Conservation (phyloP, 2,113 vertebrate genomes). For the Serinus canaria region DNA sequence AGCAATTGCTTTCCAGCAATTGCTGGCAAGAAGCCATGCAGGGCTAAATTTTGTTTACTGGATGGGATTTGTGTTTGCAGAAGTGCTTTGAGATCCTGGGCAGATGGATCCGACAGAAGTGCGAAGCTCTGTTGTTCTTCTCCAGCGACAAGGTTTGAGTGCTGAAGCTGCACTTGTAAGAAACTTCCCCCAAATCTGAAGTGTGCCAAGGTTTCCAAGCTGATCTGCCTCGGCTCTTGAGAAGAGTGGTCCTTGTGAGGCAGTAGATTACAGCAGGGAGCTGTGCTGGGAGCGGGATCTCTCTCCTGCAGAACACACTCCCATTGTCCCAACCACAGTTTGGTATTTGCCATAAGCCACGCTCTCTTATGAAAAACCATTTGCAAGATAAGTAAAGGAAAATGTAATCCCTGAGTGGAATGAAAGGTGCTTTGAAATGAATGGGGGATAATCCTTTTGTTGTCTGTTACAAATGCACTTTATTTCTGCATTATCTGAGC, state of each 20-base stretch:
- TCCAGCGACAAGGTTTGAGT: neutral
- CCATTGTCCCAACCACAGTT: constrained; percentile 55
- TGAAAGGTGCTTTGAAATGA: constrained; percentile 80
- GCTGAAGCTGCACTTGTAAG: neutral
- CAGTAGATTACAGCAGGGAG: constrained; percentile 4
- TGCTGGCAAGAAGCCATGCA: neutral
- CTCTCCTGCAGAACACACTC: neutral
- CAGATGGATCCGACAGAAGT: neutral
- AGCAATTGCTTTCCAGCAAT: neutral
- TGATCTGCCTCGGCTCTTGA: neutral
- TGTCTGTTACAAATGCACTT: constrained; percentile 78
- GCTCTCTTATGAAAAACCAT: constrained; percentile 68
- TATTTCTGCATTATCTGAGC: constrained; percentile 77
- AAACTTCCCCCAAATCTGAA: neutral
- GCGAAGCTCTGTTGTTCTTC: neutral
- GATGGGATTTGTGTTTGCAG: neutral
- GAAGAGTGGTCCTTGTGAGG: neutral
- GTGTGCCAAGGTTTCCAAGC: neutral
- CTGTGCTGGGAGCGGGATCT: neutral
- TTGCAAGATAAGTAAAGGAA: constrained; percentile 81
- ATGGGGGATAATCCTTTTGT: constrained; percentile 81
- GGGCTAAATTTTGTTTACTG: neutral
- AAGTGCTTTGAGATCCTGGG: neutral
- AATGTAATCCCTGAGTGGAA: constrained; percentile 80
- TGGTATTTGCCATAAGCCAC: constrained; percentile 69